phyloP scores from a whole-genome alignment of 2,888 invertebrate species.

The Drosophila tanythrix region DNA sequence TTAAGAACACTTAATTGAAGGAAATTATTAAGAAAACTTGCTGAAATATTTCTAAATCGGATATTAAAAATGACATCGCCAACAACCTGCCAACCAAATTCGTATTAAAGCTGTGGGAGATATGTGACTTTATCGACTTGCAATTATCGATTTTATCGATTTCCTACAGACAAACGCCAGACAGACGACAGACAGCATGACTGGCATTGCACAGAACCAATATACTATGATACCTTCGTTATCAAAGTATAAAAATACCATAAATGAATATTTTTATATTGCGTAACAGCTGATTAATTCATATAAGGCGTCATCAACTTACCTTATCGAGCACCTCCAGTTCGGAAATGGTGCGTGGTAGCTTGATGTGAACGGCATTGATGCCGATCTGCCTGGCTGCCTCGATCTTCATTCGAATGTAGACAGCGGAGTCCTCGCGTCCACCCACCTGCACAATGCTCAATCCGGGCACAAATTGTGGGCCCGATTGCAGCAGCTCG shows the following conservation, averaged over 20 bases:
- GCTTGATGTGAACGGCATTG: slow-evolving; percentile 90
- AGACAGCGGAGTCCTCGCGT: slow-evolving; percentile 98
- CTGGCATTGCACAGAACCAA: too few relatives aligned
- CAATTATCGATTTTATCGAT: too few relatives aligned
- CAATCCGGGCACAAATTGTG: slow-evolving; percentile 90
- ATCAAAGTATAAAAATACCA: too few relatives aligned
- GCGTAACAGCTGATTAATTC: slow-evolving; percentile 21
- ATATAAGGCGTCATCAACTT: slow-evolving; percentile 28
- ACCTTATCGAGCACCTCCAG: slow-evolving; percentile 86
- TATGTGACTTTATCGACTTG: too few relatives aligned
- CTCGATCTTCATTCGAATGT: slow-evolving; percentile 97
- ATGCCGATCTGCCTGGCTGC: slow-evolving; percentile 97
- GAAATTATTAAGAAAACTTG: too few relatives aligned
- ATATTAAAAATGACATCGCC: background rate
- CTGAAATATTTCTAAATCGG: background rate
- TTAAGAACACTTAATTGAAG: too few relatives aligned
- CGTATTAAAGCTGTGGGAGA: too few relatives aligned
- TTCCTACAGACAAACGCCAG: too few relatives aligned
- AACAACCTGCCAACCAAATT: too few relatives aligned
- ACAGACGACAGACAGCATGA: too few relatives aligned
- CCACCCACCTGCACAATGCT: slow-evolving; percentile 98
- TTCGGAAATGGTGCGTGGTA: slow-evolving; percentile 93
- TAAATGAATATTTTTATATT: background rate
- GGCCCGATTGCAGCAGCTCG: slow-evolving; percentile 86
- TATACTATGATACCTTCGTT: too few relatives aligned